Evolutionary conservation across 2,797 vertebrate genomes (phyloP), one percentile per base, ranked within the genome.

Genomic region (Harpagifer antarcticus): DNA sequence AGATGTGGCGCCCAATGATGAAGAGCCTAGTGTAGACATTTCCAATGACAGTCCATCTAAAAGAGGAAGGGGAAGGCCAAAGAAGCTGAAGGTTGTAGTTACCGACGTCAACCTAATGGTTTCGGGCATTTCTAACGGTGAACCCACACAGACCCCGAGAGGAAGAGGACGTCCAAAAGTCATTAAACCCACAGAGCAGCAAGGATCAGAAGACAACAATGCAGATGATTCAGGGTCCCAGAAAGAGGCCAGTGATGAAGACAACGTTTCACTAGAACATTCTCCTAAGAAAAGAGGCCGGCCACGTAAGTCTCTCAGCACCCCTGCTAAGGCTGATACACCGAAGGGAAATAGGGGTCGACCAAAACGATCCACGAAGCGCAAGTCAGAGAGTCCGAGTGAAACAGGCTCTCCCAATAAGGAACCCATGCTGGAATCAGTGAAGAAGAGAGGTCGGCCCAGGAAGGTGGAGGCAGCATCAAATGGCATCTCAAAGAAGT

Each of bases 381-480:
- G 59, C 9, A 87, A 89, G 52, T 70, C 40, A 3, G 86, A 88
- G 57, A 72, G 43, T 55, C 62, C 66, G 45, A 91, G 86, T 76
- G 93, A 1, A 92, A 88, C 52, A 44, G 82, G 88, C 19, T 92
- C 93, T 0, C n/a, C 27, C 8, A 89, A 85, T 48, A 90, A 92
- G 65, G 91, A 74, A 58, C 57, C 73, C 2, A 70, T 44, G 50
- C 40, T 72, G 14, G n/a, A 61, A 19, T 23, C 8, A 15, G 33
- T 37, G 33, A 37, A 37, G 10, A 50, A 20, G 5, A 57, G 78
- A 40, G 49, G 68, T 50, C 72, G 56, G 5, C 83, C 83, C 1
- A 83, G 82, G 55, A 93, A 91, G 42, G 17, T 19, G 1, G 20
- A 9, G 27, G 74, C 48, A n/a, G 71, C 50, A 1, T 79, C 75